phyloP scores from a whole-genome alignment of 2,888 invertebrate genomes.

The Gisinianus flammeolus region DNA sequence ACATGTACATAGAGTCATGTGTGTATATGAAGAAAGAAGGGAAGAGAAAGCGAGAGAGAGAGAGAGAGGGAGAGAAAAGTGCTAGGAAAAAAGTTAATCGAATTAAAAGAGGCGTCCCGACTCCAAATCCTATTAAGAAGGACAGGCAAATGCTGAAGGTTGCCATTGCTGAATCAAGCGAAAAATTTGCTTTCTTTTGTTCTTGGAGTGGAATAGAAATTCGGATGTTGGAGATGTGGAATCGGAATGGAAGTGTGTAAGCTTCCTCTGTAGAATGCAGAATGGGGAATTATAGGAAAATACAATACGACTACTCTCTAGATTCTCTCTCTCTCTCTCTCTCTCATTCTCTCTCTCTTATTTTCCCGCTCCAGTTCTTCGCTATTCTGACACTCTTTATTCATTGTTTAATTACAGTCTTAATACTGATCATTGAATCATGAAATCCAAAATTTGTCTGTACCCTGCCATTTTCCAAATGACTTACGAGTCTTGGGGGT shows the following conservation, averaged over 20 bases:
- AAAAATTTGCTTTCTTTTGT: constrained; percentile 16
- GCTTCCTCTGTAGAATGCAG: neutral
- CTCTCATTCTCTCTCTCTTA: neutral
- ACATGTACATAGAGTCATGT: too few relatives aligned
- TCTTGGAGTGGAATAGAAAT: too few relatives aligned
- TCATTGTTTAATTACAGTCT: neutral
- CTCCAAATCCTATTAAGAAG: constrained; percentile 8
- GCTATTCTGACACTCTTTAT: neutral
- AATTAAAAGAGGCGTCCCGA: constrained; percentile 11
- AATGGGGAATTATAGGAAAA: neutral
- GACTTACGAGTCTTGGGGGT: too few relatives aligned
- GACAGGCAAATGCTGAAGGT: neutral
- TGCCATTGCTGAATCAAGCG: constrained; percentile 15
- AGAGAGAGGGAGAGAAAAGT: neutral
- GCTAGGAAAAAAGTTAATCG: neutral
- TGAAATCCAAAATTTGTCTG: too few relatives aligned
- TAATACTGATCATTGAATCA: too few relatives aligned
- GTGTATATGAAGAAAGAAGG: too few relatives aligned
- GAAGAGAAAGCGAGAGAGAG: neutral
- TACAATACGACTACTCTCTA: neutral
- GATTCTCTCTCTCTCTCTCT: neutral
- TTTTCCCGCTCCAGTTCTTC: neutral
- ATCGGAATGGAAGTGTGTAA: too few relatives aligned
- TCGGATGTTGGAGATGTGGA: too few relatives aligned
- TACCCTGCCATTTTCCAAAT: too few relatives aligned